Percentiles rank a stretch among this genome's conserved stretches.
Conservation (phyloP, 2,888 invertebrate species). For the Exephanes ischioxanthus region DNA sequence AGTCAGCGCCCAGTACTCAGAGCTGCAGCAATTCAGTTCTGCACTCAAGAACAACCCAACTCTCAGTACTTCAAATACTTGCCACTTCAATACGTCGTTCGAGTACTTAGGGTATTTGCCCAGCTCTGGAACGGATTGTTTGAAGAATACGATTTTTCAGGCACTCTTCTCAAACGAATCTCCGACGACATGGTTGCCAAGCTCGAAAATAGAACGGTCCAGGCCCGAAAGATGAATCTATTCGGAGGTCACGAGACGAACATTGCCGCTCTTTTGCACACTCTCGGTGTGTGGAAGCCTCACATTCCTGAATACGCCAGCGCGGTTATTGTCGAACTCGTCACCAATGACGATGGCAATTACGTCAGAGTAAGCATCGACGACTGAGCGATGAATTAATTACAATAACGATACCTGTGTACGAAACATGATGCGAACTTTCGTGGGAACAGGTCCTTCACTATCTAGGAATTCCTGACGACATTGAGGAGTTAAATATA, state of each 20-base stretch:
- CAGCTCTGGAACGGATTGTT: background rate
- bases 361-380: slow-evolving; percentile 84
- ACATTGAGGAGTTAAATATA: slow-evolving; percentile 83
- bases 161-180: slow-evolving; percentile 66
- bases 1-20: no score
- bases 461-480: slow-evolving; percentile 84
- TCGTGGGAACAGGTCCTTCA: slow-evolving; percentile 85
- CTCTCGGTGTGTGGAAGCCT: slow-evolving; percentile 86
- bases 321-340: slow-evolving; percentile 86
- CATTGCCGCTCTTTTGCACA: slow-evolving; percentile 85
- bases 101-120: no score
- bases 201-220: slow-evolving; percentile 19
- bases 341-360: slow-evolving; percentile 78
- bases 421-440: slow-evolving; percentile 57
- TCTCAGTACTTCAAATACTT: no score
- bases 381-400: background rate
- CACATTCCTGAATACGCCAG: slow-evolving; percentile 87
- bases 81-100: no score
- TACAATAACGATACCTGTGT: background rate
- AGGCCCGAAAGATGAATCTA: slow-evolving; percentile 73
- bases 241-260: slow-evolving; percentile 80
- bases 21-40: no score
- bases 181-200: slow-evolving; percentile 53
- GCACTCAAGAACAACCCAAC: no score
- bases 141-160: slow-evolving; percentile 45